phyloP scores from a whole-genome alignment of 2,797 vertebrate genomes.

The Leucoraja ocellata region DNA sequence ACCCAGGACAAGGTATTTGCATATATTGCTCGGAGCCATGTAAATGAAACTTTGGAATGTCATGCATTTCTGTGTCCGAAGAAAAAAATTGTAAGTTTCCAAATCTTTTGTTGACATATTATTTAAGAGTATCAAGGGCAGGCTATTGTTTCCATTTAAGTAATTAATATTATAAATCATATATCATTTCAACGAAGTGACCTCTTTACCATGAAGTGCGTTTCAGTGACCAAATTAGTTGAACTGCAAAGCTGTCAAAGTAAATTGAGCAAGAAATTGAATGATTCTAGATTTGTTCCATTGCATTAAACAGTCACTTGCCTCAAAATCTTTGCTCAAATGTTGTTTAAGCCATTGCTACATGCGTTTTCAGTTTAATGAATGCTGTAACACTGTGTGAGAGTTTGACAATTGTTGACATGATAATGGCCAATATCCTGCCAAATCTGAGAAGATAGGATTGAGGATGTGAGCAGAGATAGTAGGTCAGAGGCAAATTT shows the following conservation, averaged over 20 bases:
- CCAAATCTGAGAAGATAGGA: background rate
- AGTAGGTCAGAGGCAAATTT: background rate
- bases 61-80: conserved; percentile 86
- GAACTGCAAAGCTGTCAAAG: background rate
- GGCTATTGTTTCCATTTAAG: background rate
- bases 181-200: background rate
- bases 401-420: background rate
- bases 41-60: conserved; percentile 77
- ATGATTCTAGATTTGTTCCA: background rate
- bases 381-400: background rate
- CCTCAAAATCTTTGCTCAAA: background rate
- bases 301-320: background rate
- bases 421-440: background rate
- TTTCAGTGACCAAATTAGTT: background rate
- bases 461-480: background rate
- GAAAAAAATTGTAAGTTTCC: conserved; percentile 78
- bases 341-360: background rate
- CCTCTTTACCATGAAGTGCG: background rate
- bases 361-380: background rate
- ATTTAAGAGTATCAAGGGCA: background rate
- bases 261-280: conserved; percentile 4
- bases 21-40: conserved; percentile 79
- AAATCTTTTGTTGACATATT: background rate
- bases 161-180: background rate
- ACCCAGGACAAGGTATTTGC: conserved; percentile 90